Percentiles rank a stretch among this genome's conserved stretches.
Evolutionary conservation across 2,888 invertebrate genomes (phyloP).

Genomic region (Stenolophus ochropezus): DNA sequence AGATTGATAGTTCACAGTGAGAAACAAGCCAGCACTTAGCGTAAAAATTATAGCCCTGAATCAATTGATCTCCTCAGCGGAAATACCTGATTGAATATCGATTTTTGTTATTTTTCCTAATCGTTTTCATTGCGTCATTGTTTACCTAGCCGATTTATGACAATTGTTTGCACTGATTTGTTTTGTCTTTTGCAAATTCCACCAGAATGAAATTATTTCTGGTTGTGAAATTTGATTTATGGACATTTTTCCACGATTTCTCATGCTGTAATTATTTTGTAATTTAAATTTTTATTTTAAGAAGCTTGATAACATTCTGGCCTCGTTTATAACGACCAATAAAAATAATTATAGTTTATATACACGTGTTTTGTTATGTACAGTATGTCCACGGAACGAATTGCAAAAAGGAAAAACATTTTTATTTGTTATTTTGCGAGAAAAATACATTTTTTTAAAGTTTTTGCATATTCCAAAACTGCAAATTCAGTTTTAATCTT

Average conservation of each 20-base stretch:
- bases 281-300: no score
- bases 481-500: no score
- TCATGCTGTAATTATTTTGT: no score
- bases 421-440: no score
- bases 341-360: no score
- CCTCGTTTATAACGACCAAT: no score
- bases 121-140: not conserved
- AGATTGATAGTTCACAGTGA: constrained; percentile 44
- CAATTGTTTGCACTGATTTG: not conserved
- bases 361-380: no score
- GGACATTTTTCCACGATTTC: not conserved
- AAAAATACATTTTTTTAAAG: no score
- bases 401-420: no score
- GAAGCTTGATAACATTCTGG: no score
- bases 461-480: no score
- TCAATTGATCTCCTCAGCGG: constrained; percentile 47
- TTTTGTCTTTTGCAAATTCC: not conserved
- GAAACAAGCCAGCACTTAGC: constrained; percentile 31
- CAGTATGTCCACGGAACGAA: no score
- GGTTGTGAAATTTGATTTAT: not conserved
- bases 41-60: constrained; percentile 44
- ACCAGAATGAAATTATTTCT: not conserved
- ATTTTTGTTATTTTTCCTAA: not conserved
- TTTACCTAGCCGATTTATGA: not conserved
- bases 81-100: not conserved